Percentiles rank a stretch among this genome's conserved stretches.
phyloP scores from a whole-genome alignment of 2,113 vertebrate species.

The Furnarius figulus region DNA sequence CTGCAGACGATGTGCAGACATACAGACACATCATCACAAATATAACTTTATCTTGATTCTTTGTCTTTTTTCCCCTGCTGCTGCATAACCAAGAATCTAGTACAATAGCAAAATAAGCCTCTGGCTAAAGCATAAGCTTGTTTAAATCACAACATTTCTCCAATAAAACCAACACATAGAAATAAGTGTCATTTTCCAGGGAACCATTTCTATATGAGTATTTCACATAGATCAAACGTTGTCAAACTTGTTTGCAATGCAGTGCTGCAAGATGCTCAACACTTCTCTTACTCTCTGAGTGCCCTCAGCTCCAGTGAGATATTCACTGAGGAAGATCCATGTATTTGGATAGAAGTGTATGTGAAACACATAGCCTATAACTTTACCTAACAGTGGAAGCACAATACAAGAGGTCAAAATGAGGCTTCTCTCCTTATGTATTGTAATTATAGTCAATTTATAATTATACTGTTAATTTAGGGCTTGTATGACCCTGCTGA shows the following conservation, averaged over 20 bases:
- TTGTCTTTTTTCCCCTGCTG: background rate
- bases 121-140: background rate
- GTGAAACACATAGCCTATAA: background rate
- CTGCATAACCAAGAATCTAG: background rate
- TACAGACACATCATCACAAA: slow-evolving; percentile 25
- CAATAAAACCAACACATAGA: background rate
- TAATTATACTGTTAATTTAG: slow-evolving; percentile 54
- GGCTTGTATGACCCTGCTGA: slow-evolving; percentile 3
- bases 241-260: background rate
- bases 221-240: background rate
- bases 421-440: slow-evolving; percentile 13
- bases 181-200: background rate
- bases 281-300: background rate
- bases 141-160: background rate
- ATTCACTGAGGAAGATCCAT: background rate
- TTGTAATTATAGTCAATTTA: slow-evolving; percentile 40
- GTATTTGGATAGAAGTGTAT: background rate
- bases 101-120: background rate
- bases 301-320: background rate
- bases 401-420: slow-evolving; percentile 45
- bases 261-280: background rate
- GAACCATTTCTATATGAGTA: background rate
- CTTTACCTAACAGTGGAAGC: slow-evolving; percentile 9
- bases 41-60: slow-evolving; percentile 16
- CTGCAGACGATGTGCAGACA: slow-evolving; percentile 49